Base-by-base conservation (phyloP, 2,113 vertebrate genomes). In the Corynorhinus townsendii region DNA sequence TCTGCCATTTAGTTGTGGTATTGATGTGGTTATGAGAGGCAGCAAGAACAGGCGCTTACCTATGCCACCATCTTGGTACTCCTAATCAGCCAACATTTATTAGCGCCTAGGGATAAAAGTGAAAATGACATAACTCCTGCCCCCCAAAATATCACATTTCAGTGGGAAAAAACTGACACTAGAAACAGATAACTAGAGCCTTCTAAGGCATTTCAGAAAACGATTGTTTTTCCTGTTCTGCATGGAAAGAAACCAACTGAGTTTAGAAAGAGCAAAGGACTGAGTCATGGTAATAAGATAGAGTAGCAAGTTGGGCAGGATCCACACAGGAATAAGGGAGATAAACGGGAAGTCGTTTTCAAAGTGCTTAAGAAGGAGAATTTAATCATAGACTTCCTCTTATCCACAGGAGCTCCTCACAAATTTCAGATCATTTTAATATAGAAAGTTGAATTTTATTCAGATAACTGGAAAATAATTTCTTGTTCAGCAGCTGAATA, bases 361-460 rank as follows among this genome's bases (percentile, higher is more conserved):
- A 84, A 90, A 71, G 38, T 76, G 68, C 26, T 71, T 69, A 56
- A 76, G 33, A 43, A 76, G 24, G 22, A 80, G 15, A 52, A 93
- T 47, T 72, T 71, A 66, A 35, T 64, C 35, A 84, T 5, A 79
- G 54, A 45, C 17, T 45, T 91, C 26, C n/a, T 81, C 14, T 88
- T 88, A 38, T 66, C 16, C 49, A 83, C 2, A 49, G 30, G 38
- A 83, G n/a, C 1, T 30, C 30, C 56, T 94, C 62, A 38, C 19
- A 66, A 38, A 8, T 68, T 92, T 94, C 24, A 40, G 69, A 49
- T 73, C 73, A 80, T 79, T 95, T 75, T 91, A 89, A 91, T 69
- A 28, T 4, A 68, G 79, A 80, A 95, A 80, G 20, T 83, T 84
- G 56, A 11, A 72, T 76, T 96, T 66, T 89, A 92, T 19, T 69